phyloP scores from a whole-genome alignment of 37 sponge, comb jelly and placozoan genomes.

The Ephydatia muelleri region DNA sequence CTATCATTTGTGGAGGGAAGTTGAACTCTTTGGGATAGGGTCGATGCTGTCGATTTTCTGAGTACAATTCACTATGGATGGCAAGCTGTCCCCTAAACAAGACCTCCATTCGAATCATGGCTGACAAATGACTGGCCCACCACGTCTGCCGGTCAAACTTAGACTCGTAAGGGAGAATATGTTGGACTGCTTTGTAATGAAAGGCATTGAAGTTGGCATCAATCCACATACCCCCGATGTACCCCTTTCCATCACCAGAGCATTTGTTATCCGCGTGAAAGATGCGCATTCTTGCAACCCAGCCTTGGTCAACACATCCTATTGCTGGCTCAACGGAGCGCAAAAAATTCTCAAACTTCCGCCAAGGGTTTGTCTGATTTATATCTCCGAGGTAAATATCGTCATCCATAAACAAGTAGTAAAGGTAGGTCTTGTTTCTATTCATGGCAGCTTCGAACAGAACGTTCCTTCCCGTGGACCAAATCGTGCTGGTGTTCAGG shows the following conservation, averaged over 20 bases:
- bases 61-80: not conserved
- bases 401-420: slow-evolving; percentile 26
- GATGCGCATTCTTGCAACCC: not conserved
- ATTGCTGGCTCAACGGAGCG: slow-evolving; percentile 6
- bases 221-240: not conserved
- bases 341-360: slow-evolving; percentile 1
- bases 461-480: slow-evolving; percentile 21
- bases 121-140: not conserved
- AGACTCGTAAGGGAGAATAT: slow-evolving; percentile 8
- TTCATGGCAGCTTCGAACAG: not conserved
- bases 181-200: not conserved
- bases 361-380: not conserved
- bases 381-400: not conserved
- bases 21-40: not conserved
- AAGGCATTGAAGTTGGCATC: slow-evolving; percentile 5
- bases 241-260: not conserved
- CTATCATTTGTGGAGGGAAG: not conserved
- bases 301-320: not conserved
- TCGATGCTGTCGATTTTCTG: not conserved
- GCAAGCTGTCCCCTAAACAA: slow-evolving; percentile 2
- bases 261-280: not conserved
- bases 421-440: not conserved
- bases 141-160: not conserved
- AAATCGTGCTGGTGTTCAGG: not conserved
- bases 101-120: not conserved